Evolutionary conservation across 2,113 vertebrate species (phyloP).

Genomic region (Cyanistes caeruleus): DNA sequence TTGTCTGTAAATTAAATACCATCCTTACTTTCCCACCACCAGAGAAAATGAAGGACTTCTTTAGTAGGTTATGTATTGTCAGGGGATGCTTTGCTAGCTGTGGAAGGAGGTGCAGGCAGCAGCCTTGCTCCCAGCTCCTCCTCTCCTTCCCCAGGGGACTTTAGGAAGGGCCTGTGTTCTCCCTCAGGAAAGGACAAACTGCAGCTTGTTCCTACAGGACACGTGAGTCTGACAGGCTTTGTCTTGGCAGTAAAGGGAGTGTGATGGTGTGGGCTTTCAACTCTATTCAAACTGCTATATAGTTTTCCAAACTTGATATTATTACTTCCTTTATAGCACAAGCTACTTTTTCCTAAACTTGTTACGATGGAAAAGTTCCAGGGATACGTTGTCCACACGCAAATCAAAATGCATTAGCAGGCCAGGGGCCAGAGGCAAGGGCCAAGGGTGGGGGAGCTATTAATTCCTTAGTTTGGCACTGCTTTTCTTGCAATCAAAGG

Average conservation of each 20-base stretch:
- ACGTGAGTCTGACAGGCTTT: conserved; percentile 9
- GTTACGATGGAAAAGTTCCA: conserved; percentile 68
- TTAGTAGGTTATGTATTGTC: neutral
- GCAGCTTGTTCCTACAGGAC: conserved; percentile 36
- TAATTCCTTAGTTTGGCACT: neutral
- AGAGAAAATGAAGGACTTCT: neutral
- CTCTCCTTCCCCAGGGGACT: neutral
- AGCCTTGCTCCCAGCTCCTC: neutral
- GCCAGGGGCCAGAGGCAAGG: neutral
- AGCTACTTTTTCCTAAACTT: conserved; percentile 59
- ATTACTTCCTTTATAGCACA: conserved; percentile 75
- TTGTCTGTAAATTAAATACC: neutral
- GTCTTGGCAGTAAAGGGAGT: conserved; percentile 23
- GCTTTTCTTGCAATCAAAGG: conserved; percentile 4
- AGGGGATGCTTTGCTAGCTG: neutral
- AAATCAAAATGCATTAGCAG: conserved; percentile 41
- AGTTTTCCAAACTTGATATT: conserved; percentile 68
- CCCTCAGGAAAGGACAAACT: conserved; percentile 23
- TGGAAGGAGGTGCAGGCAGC: neutral
- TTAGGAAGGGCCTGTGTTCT: neutral
- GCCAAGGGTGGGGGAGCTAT: conserved; percentile 30
- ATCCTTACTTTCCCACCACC: neutral
- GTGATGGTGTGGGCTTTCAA: conserved; percentile 55
- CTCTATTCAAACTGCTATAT: conserved; percentile 56
- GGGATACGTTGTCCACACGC: neutral